Conservation (phyloP, 2,797 vertebrate species). For the Peromyscus eremicus region DNA sequence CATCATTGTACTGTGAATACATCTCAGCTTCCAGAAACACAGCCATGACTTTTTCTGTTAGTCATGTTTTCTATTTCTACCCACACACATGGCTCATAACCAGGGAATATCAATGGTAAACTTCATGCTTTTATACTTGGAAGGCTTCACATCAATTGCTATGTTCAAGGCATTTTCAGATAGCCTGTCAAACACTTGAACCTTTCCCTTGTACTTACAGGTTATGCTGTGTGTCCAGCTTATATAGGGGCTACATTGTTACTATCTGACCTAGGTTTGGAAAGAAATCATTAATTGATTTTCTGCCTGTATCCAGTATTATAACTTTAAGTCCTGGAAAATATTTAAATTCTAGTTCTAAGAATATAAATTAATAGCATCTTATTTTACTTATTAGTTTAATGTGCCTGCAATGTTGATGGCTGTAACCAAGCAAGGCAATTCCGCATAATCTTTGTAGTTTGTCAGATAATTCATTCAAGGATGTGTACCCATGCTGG, state of each 20-base stretch:
- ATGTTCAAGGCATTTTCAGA: neutral
- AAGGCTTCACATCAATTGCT: neutral
- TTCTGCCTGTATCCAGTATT: neutral
- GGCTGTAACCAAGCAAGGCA: conserved; percentile 36
- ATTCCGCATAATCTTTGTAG: conserved; percentile 26
- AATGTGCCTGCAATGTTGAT: conserved; percentile 54
- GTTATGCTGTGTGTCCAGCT: neutral
- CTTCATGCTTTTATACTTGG: neutral
- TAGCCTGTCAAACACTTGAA: neutral
- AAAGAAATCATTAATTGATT: conserved; percentile 49
- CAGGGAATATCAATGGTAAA: neutral
- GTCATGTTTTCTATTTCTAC: neutral
- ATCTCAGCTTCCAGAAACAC: neutral
- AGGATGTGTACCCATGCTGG: neutral
- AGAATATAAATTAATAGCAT: conserved; percentile 40
- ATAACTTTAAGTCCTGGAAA: conserved; percentile 28
- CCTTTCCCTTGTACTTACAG: neutral
- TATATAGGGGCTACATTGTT: neutral
- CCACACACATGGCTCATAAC: neutral
- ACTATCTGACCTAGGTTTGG: neutral
- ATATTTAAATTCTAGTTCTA: conserved; percentile 72
- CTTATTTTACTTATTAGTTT: conserved; percentile 61
- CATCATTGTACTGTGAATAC: neutral
- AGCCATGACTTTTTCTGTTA: neutral
- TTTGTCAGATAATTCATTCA: conserved; percentile 58